Conservation (phyloP, 1,140 invertebrate species). For the Arion vulgaris region DNA sequence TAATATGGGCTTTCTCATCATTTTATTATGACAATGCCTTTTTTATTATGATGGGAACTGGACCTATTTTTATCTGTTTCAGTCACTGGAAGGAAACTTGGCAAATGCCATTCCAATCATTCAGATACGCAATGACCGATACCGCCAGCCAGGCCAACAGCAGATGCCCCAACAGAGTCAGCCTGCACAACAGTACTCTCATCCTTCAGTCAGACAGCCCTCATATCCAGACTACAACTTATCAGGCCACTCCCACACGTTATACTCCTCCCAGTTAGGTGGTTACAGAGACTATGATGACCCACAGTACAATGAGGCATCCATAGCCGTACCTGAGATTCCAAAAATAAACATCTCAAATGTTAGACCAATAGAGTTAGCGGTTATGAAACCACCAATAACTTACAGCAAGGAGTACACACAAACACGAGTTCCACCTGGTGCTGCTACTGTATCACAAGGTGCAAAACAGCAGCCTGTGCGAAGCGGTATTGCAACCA, state of each 20-base stretch:
- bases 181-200: background rate
- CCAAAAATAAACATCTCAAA: conserved; percentile 28
- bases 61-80: background rate
- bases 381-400: conserved; percentile 14
- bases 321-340: conserved; percentile 21
- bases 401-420: background rate
- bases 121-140: conserved; percentile 38
- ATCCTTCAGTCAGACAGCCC: background rate
- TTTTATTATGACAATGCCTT: too few species aligned
- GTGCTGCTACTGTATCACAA: conserved; percentile 22
- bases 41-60: too few species aligned
- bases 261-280: background rate
- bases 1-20: too few species aligned
- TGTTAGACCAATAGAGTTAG: background rate
- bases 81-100: conserved; percentile 8
- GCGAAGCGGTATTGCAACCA: conserved; percentile 27
- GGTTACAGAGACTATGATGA: conserved; percentile 33
- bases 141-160: conserved; percentile 20
- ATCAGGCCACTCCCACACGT: background rate
- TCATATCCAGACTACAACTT: background rate
- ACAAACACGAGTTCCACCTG: conserved; percentile 16
- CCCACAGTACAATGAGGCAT: conserved; percentile 30
- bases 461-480: background rate
- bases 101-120: conserved; percentile 29
- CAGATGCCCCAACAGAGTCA: background rate